Percentiles rank a stretch among this genome's conserved stretches.
These are phyloP conservation scores for Otus scops DNA, from an alignment of 2,797 vertebrate genomes.

Conservation along the genomic window DNA sequence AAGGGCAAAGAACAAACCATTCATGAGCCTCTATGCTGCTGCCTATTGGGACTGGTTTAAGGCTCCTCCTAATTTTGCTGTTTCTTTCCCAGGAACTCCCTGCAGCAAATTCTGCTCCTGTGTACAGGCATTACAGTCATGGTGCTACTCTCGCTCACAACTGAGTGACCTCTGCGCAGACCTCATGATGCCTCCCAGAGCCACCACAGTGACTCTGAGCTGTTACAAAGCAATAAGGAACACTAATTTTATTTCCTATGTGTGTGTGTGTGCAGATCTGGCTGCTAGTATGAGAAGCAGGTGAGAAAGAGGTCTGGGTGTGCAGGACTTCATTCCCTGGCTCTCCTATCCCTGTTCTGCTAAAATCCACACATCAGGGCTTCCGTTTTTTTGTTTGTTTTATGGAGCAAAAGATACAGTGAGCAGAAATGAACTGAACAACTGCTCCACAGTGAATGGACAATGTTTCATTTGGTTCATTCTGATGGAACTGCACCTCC, in stretches of 20 bases:
- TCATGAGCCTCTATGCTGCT: background rate
- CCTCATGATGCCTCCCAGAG: conserved; percentile 36
- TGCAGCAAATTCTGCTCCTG: conserved; percentile 90
- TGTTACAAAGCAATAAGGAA: conserved; percentile 73
- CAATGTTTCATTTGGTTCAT: background rate
- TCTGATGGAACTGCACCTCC: background rate
- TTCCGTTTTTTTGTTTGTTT: background rate
- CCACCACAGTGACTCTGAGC: conserved; percentile 50
- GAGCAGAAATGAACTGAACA: conserved; percentile 6
- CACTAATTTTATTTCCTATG: conserved; percentile 40
- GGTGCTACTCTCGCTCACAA: conserved; percentile 85
- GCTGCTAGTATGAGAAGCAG: conserved; percentile 53
- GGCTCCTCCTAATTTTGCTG: conserved; percentile 2
- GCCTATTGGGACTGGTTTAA: background rate
- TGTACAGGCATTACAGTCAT: conserved; percentile 89
- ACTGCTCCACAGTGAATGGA: background rate
- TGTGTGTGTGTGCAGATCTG: conserved; percentile 26
- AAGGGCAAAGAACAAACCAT: background rate
- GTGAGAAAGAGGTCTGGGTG: conserved; percentile 45
- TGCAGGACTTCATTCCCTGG: conserved; percentile 45
- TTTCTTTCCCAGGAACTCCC: conserved; percentile 82
- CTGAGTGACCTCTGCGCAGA: conserved; percentile 73
- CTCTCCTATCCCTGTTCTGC: conserved; percentile 53
- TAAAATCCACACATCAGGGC: conserved; percentile 41
- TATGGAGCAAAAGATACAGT: conserved; percentile 20